phyloP scores from a whole-genome alignment of 2,888 invertebrate genomes.

The Hyposoter didymator region DNA sequence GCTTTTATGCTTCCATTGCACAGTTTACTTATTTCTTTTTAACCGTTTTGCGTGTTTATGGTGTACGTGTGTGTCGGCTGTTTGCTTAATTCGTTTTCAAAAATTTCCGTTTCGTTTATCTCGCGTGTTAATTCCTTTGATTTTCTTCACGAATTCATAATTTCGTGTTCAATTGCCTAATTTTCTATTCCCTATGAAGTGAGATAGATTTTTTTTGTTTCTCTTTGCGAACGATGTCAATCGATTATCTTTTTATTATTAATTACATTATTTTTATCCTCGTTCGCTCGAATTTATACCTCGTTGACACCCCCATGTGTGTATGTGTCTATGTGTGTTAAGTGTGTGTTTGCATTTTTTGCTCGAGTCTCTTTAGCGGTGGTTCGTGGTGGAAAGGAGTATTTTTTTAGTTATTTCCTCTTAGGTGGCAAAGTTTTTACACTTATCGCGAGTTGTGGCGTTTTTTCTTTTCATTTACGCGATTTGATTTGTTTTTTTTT shows the following conservation, averaged over 20 bases:
- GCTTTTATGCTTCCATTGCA: slow-evolving; percentile 77
- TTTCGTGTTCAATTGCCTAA: slow-evolving; percentile 3
- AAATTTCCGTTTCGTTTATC: slow-evolving; percentile 9
- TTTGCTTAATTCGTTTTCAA: slow-evolving; percentile 45
- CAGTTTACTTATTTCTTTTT: slow-evolving; percentile 65
- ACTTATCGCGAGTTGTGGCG: slow-evolving; percentile 6
- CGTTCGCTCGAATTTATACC: slow-evolving; percentile 9
- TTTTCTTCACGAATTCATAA: slow-evolving; percentile 18
- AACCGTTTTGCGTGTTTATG: slow-evolving; percentile 43
- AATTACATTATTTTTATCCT: slow-evolving; percentile 52
- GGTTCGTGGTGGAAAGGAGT: slow-evolving; percentile 40
- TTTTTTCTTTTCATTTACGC: slow-evolving; percentile 20
- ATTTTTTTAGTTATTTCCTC: slow-evolving; percentile 39
- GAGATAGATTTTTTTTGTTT: slow-evolving; percentile 32
- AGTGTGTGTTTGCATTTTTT: slow-evolving; percentile 61
- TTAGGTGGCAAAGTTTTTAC: slow-evolving; percentile 22
- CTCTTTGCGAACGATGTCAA: slow-evolving; percentile 30
- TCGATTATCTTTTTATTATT: slow-evolving; percentile 32
- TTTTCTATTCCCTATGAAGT: slow-evolving; percentile 41
- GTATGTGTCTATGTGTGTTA: slow-evolving; percentile 1
- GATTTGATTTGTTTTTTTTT: background rate
- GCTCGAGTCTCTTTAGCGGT: slow-evolving; percentile 50
- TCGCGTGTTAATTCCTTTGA: background rate
- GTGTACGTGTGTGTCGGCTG: slow-evolving; percentile 59
- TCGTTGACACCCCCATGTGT: background rate